Base-by-base conservation (phyloP, 2,888 invertebrate species). In the Cristatella mucedo region DNA sequence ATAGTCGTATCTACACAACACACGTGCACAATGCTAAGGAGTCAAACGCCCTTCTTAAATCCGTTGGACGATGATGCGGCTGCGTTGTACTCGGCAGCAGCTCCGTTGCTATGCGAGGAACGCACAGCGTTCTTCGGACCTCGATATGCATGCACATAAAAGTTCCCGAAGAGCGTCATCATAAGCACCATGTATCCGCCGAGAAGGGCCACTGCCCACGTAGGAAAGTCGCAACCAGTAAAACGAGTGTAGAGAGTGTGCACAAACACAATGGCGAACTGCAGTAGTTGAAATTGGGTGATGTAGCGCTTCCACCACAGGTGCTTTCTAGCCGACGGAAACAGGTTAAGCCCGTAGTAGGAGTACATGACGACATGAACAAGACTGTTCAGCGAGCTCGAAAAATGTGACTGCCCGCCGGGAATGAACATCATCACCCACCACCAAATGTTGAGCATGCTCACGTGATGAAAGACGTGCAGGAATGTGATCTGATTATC, bases 281-380 rank as follows among this genome's bases (percentile, higher is more conserved):
- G 85, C 38, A 76, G 68, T 74, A 91, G 67, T 67, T 91, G 91
- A 48, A 89, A 70, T 48, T 80, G 78, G 1, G 91, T 91, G 49
- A 91, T 73, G 67, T 89, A 87, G 61, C 80, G 83, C 69, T 91
- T 91, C 87, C 89, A 91, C 87, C 87, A 87, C 5, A 91, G 71
- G 63, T 76, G 83, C 56, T 76, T 76, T 57, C 75, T 72, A 33
- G 86, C 71, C 0, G 70, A 54, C 0, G 86, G 84, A 48, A 86
- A 73, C 1, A 82, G 82, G 1, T 86, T 77, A 7, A 89, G 69
- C 0, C 82, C 85, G 59, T 91, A 91, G 68, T 91, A 91, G 0
- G 78, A 75, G 63, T 91, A 91, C 87, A 91, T 89, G 15, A 87
- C 71, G 0, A 89, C 81, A 62, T 91, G 91, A 37, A 91, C 83